These are phyloP conservation scores for Caretta caretta DNA, from an alignment of 2,113 vertebrate genomes.

Conservation along the genomic window DNA sequence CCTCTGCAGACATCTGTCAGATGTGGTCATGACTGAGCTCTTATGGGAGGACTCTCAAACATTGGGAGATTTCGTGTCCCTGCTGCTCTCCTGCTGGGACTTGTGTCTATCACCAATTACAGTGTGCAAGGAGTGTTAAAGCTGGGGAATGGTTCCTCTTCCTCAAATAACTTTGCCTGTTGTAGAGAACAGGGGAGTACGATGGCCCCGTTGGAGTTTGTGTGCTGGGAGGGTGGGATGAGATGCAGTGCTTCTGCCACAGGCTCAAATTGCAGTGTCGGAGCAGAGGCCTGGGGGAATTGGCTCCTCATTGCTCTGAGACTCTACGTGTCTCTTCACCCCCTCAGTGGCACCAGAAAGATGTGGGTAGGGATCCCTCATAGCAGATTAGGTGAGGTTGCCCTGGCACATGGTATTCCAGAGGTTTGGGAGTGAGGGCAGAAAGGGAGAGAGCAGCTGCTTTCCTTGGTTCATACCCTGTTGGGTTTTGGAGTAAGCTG, in stretches of 20 bases:
- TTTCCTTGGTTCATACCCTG: rapidly evolving
- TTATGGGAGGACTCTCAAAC: background rate
- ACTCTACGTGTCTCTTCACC: background rate
- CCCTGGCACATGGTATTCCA: background rate
- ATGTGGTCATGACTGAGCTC: background rate
- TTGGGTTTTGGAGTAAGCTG: background rate
- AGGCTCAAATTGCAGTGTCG: background rate
- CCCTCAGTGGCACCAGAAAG: background rate
- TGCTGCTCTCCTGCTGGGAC: background rate
- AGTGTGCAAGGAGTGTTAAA: background rate
- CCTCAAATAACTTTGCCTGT: background rate
- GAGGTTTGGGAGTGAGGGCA: background rate
- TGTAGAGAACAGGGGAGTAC: background rate
- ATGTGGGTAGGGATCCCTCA: background rate
- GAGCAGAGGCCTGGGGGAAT: background rate
- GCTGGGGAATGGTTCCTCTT: background rate
- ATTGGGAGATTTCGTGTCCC: background rate
- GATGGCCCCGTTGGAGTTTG: background rate
- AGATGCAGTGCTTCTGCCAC: background rate
- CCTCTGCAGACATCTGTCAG: background rate
- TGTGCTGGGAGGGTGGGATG: background rate
- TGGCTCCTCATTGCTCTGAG: background rate
- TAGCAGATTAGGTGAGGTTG: background rate
- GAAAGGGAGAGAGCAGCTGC: rapidly evolving
- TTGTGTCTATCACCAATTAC: background rate